phyloP scores from a whole-genome alignment of 1,140 invertebrate species.

The Heliconius himera region DNA sequence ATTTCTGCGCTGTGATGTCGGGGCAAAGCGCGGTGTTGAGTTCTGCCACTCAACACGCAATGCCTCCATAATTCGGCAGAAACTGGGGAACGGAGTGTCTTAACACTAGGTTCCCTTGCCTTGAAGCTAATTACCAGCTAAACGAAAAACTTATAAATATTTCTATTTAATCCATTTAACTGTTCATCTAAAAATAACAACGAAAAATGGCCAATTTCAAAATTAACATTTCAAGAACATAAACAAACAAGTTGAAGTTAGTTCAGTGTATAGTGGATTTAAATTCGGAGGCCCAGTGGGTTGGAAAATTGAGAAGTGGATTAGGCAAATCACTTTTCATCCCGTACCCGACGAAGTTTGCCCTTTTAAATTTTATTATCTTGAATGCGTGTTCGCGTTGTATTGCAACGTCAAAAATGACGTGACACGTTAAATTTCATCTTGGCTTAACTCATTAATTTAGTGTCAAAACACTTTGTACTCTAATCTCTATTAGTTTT shows the following conservation, averaged over 20 bases:
- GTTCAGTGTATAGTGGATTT: conserved; percentile 35
- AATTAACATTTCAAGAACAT: conserved; percentile 11
- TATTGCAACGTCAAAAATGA: conserved; percentile 6
- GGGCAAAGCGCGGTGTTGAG: too few species aligned
- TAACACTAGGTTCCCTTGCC: too few species aligned
- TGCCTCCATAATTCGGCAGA: too few species aligned
- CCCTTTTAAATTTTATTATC: conserved; percentile 80
- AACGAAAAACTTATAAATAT: too few species aligned
- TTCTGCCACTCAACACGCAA: too few species aligned
- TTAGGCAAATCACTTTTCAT: conserved; percentile 80
- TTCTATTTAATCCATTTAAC: background rate
- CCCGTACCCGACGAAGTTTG: conserved; percentile 72
- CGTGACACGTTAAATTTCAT: background rate
- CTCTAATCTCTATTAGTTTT: too few species aligned
- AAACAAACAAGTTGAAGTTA: conserved; percentile 20
- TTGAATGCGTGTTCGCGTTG: conserved; percentile 44
- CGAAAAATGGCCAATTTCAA: background rate
- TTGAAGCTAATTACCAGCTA: too few species aligned
- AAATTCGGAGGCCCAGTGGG: conserved; percentile 54
- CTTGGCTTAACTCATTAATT: too few species aligned
- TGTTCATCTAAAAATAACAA: background rate
- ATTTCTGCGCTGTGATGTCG: too few species aligned
- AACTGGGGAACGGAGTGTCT: too few species aligned
- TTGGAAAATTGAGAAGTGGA: conserved; percentile 79
- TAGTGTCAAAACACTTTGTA: too few species aligned